A percentile compares a stretch with the other conserved stretches of the same genome.
phyloP scores from a whole-genome alignment of 1,140 invertebrate genomes.

The Nephila pilipes region DNA sequence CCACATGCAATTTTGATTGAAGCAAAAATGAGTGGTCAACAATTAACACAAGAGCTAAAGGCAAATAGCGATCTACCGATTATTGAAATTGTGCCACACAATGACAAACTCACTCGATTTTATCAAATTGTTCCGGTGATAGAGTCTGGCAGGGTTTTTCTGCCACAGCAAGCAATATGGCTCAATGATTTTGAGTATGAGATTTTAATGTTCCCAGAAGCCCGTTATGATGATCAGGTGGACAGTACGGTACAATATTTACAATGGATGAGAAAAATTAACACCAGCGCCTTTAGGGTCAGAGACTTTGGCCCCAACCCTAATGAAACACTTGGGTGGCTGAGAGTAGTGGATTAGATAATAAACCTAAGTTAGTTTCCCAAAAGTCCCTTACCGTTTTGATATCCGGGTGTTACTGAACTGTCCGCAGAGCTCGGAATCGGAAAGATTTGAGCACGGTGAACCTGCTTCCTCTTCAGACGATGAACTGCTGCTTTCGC shows the following conservation, averaged over 20 bases:
- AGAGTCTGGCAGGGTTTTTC: conserved; percentile 14
- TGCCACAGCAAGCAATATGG: not conserved
- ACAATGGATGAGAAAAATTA: not conserved
- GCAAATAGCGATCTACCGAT: not conserved
- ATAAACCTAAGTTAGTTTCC: not conserved
- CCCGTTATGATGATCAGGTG: not conserved
- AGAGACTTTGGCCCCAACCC: not conserved
- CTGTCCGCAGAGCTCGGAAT: not conserved
- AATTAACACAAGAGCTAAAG: not conserved
- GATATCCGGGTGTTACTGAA: not conserved
- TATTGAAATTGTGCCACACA: not conserved
- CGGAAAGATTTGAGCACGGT: not conserved
- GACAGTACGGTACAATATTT: not conserved
- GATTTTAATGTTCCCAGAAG: not conserved
- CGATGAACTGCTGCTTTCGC: not conserved
- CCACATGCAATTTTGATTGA: not conserved
- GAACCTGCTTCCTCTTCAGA: not conserved
- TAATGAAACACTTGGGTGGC: not conserved
- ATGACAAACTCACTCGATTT: not conserved
- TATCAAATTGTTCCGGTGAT: not conserved
- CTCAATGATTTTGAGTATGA: not conserved
- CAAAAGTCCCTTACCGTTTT: not conserved
- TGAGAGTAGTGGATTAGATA: not conserved
- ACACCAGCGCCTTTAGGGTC: not conserved
- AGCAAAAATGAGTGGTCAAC: not conserved